These are phyloP conservation scores for Meganola albula DNA, from an alignment of 2,888 invertebrate genomes.

Conservation along the genomic window DNA sequence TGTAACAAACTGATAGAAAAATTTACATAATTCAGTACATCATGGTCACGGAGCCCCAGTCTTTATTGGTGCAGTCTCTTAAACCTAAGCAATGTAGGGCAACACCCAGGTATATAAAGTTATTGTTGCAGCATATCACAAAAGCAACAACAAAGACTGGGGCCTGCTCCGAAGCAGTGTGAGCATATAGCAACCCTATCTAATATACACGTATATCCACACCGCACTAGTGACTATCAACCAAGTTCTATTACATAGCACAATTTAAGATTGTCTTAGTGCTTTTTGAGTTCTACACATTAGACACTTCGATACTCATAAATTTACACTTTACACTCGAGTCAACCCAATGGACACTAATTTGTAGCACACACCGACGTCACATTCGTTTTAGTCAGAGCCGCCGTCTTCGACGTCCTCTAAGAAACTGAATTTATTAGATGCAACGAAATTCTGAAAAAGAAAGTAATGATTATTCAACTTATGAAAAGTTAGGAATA, in stretches of 20 bases:
- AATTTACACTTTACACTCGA: conserved; percentile 74
- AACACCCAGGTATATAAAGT: conserved; percentile 11
- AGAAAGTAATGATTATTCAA: conserved; percentile 15
- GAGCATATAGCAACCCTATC: conserved; percentile 55
- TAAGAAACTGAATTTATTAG: conserved; percentile 87
- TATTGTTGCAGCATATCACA: conserved; percentile 10
- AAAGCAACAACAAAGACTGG: conserved; percentile 52
- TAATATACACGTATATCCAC: conserved; percentile 55
- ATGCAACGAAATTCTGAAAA: conserved; percentile 83
- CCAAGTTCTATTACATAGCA: conserved; percentile 63
- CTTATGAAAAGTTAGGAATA: no score
- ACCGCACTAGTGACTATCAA: conserved; percentile 57
- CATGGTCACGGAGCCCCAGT: conserved; percentile 67
- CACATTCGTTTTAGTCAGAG: conserved; percentile 53
- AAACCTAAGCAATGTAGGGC: conserved; percentile 17
- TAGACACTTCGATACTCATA: conserved; percentile 60
- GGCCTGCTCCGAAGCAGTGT: conserved; percentile 57
- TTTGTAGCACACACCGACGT: conserved; percentile 38
- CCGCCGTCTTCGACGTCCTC: conserved; percentile 80
- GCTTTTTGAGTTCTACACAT: conserved; percentile 49
- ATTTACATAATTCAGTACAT: conserved; percentile 73
- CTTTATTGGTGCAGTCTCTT: conserved; percentile 37
- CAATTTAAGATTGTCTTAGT: conserved; percentile 56
- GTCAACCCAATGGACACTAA: conserved; percentile 55
- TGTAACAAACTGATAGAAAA: conserved; percentile 73